phyloP scores from a whole-genome alignment of 2,113 vertebrate genomes.

The Brachypteracias leptosomus region DNA sequence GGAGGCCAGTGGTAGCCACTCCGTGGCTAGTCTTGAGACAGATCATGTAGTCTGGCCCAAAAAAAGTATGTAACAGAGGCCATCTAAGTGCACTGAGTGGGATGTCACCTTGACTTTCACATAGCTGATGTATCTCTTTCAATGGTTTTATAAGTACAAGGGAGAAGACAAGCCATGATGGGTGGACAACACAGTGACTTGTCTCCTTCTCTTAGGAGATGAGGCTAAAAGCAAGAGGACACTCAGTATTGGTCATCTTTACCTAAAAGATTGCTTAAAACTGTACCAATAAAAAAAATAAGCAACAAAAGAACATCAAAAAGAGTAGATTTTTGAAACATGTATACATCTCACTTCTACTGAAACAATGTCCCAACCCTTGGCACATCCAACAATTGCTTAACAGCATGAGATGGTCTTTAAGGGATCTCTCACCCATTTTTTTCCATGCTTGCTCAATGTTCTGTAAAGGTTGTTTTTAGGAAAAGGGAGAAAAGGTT shows the following conservation, averaged over 20 bases:
- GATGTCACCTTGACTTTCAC: neutral
- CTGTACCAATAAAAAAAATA: neutral
- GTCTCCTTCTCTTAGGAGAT: neutral
- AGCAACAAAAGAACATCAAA: neutral
- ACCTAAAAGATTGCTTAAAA: neutral
- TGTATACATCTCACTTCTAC: fast-evolving
- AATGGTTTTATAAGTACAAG: neutral
- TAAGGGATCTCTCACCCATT: neutral
- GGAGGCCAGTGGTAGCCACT: neutral
- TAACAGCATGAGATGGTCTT: neutral
- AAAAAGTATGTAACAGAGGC: neutral
- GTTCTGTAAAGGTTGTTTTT: neutral
- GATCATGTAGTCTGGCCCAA: fast-evolving
- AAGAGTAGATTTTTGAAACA: neutral
- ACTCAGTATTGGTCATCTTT: neutral
- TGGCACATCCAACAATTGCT: neutral
- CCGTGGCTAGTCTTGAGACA: neutral
- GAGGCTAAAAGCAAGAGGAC: neutral
- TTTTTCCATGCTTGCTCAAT: neutral
- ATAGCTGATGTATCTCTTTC: neutral
- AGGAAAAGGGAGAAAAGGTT: neutral
- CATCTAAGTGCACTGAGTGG: neutral
- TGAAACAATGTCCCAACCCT: neutral
- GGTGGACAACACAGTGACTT: neutral
- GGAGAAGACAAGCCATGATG: neutral